Percentiles rank a stretch among this genome's conserved stretches.
phyloP scores from a whole-genome alignment of 2,113 vertebrate genomes.

The Thinocorus orbignyianus region DNA sequence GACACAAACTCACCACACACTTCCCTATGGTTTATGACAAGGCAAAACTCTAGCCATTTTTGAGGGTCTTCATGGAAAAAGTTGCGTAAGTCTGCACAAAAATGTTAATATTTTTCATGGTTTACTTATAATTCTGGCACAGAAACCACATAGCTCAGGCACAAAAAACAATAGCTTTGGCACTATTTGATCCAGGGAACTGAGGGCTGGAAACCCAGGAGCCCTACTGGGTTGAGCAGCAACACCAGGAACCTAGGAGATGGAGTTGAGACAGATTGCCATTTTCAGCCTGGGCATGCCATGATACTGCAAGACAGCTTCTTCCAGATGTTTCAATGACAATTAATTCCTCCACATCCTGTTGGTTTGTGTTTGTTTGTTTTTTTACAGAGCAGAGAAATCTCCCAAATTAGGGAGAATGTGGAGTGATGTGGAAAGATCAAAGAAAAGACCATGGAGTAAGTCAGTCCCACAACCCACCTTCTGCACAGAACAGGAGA shows the following conservation, averaged over 20 bases:
- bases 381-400: not conserved
- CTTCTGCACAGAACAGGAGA: not conserved
- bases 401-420: not conserved
- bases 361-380: not conserved
- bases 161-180: conserved; percentile 52
- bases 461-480: not conserved
- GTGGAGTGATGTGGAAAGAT: not conserved
- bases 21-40: not conserved
- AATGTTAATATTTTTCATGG: conserved; percentile 14
- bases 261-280: not conserved
- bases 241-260: not conserved
- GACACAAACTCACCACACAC: not conserved
- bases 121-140: conserved; percentile 17
- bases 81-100: conserved; percentile 12
- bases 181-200: not conserved
- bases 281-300: fast-evolving
- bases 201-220: not conserved
- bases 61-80: conserved; percentile 36
- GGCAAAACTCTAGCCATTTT: conserved; percentile 6
- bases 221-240: not conserved
- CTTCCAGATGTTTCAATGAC: not conserved
- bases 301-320: not conserved
- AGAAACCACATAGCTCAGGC: conserved; percentile 19
- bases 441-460: not conserved
- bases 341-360: not conserved